Percentiles rank a stretch among this genome's conserved stretches.
phyloP scores from a whole-genome alignment of 1,140 invertebrate genomes.

The Octopus sinensis region DNA sequence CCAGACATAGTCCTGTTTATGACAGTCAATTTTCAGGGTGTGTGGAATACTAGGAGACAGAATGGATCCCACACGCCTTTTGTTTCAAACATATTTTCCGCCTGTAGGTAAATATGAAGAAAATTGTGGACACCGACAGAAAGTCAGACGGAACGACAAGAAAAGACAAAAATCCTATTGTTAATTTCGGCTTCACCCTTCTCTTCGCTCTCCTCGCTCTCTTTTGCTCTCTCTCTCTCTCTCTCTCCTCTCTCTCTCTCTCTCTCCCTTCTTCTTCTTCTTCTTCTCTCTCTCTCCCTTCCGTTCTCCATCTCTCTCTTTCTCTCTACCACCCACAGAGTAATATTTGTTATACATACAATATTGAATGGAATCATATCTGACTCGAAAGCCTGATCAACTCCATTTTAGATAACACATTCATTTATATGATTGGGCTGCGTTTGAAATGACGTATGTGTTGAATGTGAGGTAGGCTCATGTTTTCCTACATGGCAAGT shows the following conservation, averaged over 20 bases:
- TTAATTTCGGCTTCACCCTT: background rate
- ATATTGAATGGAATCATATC: background rate
- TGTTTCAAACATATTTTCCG: too few relatives aligned
- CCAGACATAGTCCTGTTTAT: too few relatives aligned
- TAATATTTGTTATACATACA: background rate
- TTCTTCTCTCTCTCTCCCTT: background rate
- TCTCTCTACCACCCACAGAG: background rate
- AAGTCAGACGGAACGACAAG: background rate
- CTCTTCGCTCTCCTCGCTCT: background rate
- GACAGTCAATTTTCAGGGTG: too few relatives aligned
- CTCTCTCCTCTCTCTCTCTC: background rate
- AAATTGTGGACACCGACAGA: background rate
- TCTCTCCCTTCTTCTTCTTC: background rate
- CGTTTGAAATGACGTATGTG: background rate
- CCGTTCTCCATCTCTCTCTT: background rate
- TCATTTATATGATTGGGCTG: background rate
- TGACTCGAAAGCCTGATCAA: background rate
- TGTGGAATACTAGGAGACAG: too few relatives aligned
- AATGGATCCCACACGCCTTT: too few relatives aligned
- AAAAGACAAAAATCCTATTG: background rate
- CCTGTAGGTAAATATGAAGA: too few relatives aligned
- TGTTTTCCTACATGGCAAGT: too few relatives aligned
- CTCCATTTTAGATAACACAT: background rate
- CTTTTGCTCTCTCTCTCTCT: background rate
- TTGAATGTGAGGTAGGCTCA: background rate